phyloP scores from a whole-genome alignment of 2,888 invertebrate species.

The Leucozona laternaria region DNA sequence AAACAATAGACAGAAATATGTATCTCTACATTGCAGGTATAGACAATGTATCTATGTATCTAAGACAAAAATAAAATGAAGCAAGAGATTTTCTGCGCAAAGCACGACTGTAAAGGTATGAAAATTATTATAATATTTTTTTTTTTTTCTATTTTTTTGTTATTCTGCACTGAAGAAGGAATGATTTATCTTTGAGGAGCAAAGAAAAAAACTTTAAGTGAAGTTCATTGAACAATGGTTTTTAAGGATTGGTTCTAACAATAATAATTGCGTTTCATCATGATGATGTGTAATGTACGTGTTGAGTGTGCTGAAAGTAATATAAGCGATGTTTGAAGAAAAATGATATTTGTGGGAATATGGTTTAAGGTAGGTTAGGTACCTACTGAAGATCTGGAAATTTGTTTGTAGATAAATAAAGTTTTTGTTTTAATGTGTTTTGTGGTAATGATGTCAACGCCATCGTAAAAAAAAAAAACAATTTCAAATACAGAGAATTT shows the following conservation, averaged over 20 bases:
- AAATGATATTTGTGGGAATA: background rate
- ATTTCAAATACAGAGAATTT: too few relatives aligned
- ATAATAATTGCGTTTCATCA: slow-evolving; percentile 49
- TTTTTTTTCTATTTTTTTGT: slow-evolving; percentile 35
- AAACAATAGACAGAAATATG: slow-evolving; percentile 9
- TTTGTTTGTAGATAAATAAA: too few relatives aligned
- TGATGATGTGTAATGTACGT: slow-evolving; percentile 22
- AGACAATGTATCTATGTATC: slow-evolving; percentile 14
- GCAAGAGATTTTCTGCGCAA: slow-evolving; percentile 25
- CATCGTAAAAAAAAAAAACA: too few relatives aligned
- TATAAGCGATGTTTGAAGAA: slow-evolving; percentile 4
- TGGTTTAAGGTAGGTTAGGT: too few relatives aligned
- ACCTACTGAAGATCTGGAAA: too few relatives aligned
- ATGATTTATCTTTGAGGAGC: slow-evolving; percentile 45
- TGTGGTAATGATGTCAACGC: too few relatives aligned
- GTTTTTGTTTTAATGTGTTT: too few relatives aligned
- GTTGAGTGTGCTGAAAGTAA: background rate
- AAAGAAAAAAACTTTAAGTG: slow-evolving; percentile 30
- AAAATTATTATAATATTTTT: slow-evolving; percentile 68
- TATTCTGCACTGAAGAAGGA: slow-evolving; percentile 5
- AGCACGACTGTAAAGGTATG: slow-evolving; percentile 68
- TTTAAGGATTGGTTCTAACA: slow-evolving; percentile 61
- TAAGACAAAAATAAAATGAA: background rate
- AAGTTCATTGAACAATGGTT: slow-evolving; percentile 68
- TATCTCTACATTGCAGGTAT: background rate